These are phyloP conservation scores for Heliconius charithonia DNA, from an alignment of 2,888 invertebrate genomes.

Conservation along the genomic window DNA sequence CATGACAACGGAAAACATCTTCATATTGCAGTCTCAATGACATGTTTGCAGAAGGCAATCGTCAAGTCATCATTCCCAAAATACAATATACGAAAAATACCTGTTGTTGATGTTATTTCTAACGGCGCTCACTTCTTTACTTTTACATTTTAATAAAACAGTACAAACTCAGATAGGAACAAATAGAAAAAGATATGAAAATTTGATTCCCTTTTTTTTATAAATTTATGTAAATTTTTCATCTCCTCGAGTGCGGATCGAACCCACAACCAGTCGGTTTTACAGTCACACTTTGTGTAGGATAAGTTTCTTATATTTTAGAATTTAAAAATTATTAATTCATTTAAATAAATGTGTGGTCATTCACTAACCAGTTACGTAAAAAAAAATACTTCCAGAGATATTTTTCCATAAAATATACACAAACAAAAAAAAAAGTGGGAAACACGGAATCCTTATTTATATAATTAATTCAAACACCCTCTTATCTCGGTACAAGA, in stretches of 20 bases:
- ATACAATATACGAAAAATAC: constrained; percentile 21
- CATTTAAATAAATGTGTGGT: not conserved
- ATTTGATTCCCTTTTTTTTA: too few relatives aligned
- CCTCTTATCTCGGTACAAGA: constrained; percentile 46
- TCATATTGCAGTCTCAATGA: constrained; percentile 36
- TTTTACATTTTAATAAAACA: not conserved
- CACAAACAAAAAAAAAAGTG: not conserved
- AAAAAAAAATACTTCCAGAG: not conserved
- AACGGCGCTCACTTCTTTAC: not conserved
- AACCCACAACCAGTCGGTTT: too few relatives aligned
- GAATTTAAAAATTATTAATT: not conserved
- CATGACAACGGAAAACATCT: constrained; percentile 33
- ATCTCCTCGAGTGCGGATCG: too few relatives aligned
- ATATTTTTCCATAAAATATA: not conserved
- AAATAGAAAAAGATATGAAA: not conserved
- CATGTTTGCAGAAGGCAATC: constrained; percentile 39
- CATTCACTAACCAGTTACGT: not conserved
- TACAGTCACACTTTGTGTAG: too few relatives aligned
- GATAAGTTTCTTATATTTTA: too few relatives aligned
- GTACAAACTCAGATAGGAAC: not conserved
- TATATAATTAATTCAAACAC: constrained; percentile 37
- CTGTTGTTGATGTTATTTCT: too few relatives aligned
- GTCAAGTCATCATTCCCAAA: constrained; percentile 39
- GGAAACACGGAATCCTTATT: constrained; percentile 26
- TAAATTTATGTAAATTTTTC: too few relatives aligned